Percentiles rank a stretch among this genome's conserved stretches.
Evolutionary conservation across 2,113 vertebrate genomes (phyloP).

Genomic region (Silurus glanis): DNA sequence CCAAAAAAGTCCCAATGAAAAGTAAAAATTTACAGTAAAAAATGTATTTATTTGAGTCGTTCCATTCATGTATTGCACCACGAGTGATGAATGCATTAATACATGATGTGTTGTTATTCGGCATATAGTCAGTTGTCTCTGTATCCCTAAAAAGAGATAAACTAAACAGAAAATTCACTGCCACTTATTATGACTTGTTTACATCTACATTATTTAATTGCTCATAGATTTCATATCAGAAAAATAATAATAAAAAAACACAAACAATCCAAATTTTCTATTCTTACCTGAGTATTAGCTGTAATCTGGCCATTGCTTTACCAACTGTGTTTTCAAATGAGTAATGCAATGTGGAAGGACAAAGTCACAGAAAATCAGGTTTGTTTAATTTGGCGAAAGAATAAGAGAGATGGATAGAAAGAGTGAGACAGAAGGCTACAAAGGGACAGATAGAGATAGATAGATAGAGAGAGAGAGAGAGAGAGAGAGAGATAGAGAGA

Average conservation of each 20-base stretch:
- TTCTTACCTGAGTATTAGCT: slow-evolving; percentile 52
- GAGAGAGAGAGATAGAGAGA: too few species aligned
- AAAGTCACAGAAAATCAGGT: slow-evolving; percentile 55
- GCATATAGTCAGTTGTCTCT: neutral
- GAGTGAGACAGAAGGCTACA: neutral
- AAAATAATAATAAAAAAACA: neutral
- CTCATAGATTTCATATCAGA: neutral
- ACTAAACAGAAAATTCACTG: neutral
- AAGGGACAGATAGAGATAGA: neutral
- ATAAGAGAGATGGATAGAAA: neutral
- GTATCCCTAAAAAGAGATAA: neutral
- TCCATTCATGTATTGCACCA: too few species aligned
- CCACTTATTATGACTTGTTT: neutral
- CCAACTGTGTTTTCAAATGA: slow-evolving; percentile 17
- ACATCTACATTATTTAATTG: neutral
- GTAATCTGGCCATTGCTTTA: slow-evolving; percentile 44
- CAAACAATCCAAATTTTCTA: neutral
- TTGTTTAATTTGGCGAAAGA: slow-evolving; percentile 70
- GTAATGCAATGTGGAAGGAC: neutral
- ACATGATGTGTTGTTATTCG: neutral
- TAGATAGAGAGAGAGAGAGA: slow-evolving; percentile 17
- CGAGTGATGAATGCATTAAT: neutral
- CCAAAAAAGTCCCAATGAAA: too few species aligned
- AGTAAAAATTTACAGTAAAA: neutral
- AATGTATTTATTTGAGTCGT: too few species aligned